Evolutionary conservation across 1,140 invertebrate genomes (phyloP).

Genomic region (Ceratoteleas bidentatus): DNA sequence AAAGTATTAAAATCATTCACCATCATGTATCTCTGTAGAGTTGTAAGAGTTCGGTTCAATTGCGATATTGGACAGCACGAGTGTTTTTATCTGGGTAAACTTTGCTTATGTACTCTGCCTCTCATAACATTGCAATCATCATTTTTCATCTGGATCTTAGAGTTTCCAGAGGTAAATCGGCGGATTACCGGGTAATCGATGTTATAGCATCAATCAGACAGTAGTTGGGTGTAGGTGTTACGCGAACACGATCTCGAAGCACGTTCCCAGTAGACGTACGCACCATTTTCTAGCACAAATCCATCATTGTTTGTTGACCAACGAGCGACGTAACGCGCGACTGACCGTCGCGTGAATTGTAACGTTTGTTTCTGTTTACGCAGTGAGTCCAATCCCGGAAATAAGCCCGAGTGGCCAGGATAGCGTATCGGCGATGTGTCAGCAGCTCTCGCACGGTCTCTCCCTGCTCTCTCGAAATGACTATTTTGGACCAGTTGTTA

Average conservation of each 20-base stretch:
- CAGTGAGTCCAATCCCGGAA: too few species aligned
- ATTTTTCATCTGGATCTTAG: constrained; percentile 6
- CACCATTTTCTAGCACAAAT: constrained; percentile 18
- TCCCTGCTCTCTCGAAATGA: constrained; percentile 88
- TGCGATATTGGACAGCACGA: too few species aligned
- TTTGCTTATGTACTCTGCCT: too few species aligned
- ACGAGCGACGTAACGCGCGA: too few species aligned
- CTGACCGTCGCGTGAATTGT: too few species aligned
- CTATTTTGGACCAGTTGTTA: constrained; percentile 81
- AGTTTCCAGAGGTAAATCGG: constrained; percentile 2
- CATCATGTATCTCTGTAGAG: too few species aligned
- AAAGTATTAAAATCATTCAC: background rate
- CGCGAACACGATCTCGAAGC: constrained; percentile 12
- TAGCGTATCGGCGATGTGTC: constrained; percentile 94
- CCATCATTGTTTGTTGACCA: constrained; percentile 27
- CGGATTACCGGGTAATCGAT: background rate
- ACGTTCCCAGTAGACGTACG: constrained; percentile 51
- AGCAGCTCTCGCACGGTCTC: constrained; percentile 92
- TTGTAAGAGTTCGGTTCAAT: too few species aligned
- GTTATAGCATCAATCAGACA: constrained; percentile 7
- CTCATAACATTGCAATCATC: background rate
- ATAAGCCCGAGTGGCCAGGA: too few species aligned
- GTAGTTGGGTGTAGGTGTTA: constrained; percentile 21
- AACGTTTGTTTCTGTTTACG: too few species aligned
- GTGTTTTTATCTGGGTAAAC: too few species aligned